Base-by-base conservation (phyloP, 2,888 invertebrate genomes). In the Podotricha telesiphe region DNA sequence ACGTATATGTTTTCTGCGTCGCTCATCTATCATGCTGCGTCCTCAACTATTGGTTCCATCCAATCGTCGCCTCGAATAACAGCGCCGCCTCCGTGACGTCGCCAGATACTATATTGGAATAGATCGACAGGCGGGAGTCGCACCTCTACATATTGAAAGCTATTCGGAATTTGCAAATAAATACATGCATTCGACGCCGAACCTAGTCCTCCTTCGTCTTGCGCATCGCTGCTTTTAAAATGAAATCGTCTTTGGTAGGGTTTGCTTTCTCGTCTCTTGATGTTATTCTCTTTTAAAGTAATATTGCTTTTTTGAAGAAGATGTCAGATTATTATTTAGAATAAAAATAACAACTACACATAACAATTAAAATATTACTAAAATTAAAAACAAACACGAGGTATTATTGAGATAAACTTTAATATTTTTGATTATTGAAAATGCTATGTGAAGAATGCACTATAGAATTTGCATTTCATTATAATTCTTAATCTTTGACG, bases 111-210 rank as follows among this genome's bases (percentile, higher is more conserved):
- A 90, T 91, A 91, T 91, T 91, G 87, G 86, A 90, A 86, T 84
- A 88, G 89, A 89, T 89, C 89, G 92, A 90, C 90, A 87, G 89
- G 84, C 87, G 88, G 85, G 86, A 86, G 82, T 86, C 88, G 83
- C 86, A 86, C 85, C 85, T 88, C 89, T 90, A 89, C 89, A 89
- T 91, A 91, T 91, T 91, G 91, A 91, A 91, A 89, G 87, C 89
- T 87, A 89, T 87, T 91, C 84, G 86, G 88, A 87, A 92, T 91
- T 91, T 85, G 86, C 88, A 91, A 91, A 91, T 91, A 92, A 91
- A 91, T 90, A 91, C 87, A 89, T 86, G 87, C 86, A 87, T 86
- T 85, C 84, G 77, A 84, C 79, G 81, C 79, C 82, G 80, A 80
- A 77, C 70, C 68, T 66, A 79, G 79, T 79, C 78, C 77, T 79